Base-by-base conservation (phyloP, 2,888 invertebrate genomes). In the Ceramica pisi region DNA sequence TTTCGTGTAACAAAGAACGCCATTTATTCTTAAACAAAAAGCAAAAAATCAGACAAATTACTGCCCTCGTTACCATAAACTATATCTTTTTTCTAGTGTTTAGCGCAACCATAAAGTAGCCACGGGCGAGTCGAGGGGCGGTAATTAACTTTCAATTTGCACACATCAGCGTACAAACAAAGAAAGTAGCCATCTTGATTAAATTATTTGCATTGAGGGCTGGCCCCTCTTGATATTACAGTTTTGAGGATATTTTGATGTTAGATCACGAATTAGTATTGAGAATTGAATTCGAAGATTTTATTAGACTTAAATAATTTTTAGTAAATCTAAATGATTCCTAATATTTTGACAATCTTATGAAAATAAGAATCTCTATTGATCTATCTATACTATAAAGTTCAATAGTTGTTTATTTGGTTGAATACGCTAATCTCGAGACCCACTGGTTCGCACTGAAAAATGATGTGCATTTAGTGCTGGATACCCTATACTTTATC, bases 141-240 rank as follows among this genome's bases (percentile, higher is more conserved):
- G 89, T 90, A 92, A 94, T 94, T 94, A 93, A 92, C 89, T 92
- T 92, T 92, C 92, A 92, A 92, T 94, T 93, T 92, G 91, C 92
- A 91, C 91, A 91, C 88, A 90, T 91, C 88, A 88, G 84, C 84
- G 78, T 76, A 83, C 88, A 91, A 92, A 92, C 92, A 93, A 93
- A 92, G 92, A 90, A 91, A 91, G 64, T 57, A 66, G 70, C 79
- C 83, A 90, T 89, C 90, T 71, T 80, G 91, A 91, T 91, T 61
- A 9, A 63, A 35, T 6, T 71, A 82, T 79, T 82, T 82, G 60
- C 57, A 65, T 64, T 72, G 56, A 78, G 80, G 80, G 78, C 26
- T 63, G 60, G 59, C 48, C 57, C 71, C 63, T 64, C 31, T 41
- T 64, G 31, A 51, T 73, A 75, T 71, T 82, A 85, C 82, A 84